Percentiles rank a stretch among this genome's conserved stretches.
Conservation (phyloP, 1,140 invertebrate genomes). For the Geopemphigus sp. region DNA sequence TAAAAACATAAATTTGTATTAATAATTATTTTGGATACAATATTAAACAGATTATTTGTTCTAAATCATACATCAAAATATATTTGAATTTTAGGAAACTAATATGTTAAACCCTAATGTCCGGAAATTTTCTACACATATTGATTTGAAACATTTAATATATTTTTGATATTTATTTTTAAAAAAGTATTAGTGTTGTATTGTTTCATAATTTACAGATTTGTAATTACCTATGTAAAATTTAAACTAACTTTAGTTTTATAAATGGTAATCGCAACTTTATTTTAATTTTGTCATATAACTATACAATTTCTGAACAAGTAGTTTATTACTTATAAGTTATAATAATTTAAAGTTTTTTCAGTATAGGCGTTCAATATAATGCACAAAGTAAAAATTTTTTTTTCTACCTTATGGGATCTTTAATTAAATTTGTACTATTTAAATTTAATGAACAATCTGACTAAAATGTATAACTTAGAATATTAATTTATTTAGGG, state of each 20-base stretch:
- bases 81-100: too few species aligned
- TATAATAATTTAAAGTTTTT: not conserved
- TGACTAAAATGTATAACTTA: too few species aligned
- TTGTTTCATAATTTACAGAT: not conserved
- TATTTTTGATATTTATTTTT: not conserved
- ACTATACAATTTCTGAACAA: not conserved
- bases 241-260: too few species aligned
- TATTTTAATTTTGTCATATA: not conserved
- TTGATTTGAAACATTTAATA: not conserved
- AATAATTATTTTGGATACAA: too few species aligned
- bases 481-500: too few species aligned
- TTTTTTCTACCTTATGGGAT: not conserved
- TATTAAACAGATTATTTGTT: too few species aligned
- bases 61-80: too few species aligned
- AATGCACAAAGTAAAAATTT: not conserved
- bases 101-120: too few species aligned
- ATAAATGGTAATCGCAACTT: too few species aligned
- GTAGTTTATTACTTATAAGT: not conserved
- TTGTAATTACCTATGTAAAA: too few species aligned
- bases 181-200: not conserved
- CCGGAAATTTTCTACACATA: too few species aligned
- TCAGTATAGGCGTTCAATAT: not conserved
- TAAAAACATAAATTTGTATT: too few species aligned
- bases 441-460: not conserved
- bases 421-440: not conserved